Evolutionary conservation across 2,888 invertebrate genomes (phyloP), one percentile per base, ranked within the genome.

Genomic region (Stenodema calcarata): DNA sequence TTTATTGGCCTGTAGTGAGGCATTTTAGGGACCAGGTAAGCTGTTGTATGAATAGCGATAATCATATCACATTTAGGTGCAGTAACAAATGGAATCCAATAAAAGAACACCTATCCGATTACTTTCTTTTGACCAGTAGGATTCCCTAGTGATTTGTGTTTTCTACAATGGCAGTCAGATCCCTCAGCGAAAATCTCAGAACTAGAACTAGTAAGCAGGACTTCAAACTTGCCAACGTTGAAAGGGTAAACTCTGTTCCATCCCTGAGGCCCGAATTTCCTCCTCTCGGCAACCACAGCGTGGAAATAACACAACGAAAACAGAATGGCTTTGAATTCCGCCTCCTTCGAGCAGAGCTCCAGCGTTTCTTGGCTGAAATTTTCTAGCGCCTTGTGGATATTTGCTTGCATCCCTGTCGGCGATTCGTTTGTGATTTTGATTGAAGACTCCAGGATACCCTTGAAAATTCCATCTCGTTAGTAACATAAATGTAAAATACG

Each of bases 351-450:
- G 90, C 97, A 98, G 95, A 97, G 97, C 91, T 98, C 98, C 54
- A 98, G 92, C 0, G 97, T 98, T 92, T 98, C 98, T 92, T 98
- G 98, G 88, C 95, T 96, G 91, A 98, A 99, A 92, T 98, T 98
- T 90, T 97, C 96, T 80, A 99, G 91, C 0, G 98, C 97, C 92
- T 98, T 98, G 92, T 98, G 98, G 16, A 99, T 93, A 91, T 99
- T 99, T 9, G 98, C 98, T 93, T 94, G 91, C 97, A 99, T 98
- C 80, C 98, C 98, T 0, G 98, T 97, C 0, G 99, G 99, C 0
- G 99, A 98, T 91, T 99, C 98, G 90, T 98, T 99, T 3, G 98
- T 98, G 87, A 99, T 98, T 93, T 99, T 99, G 89, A 99, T 98
- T 16, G 98, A 97, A 0, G 97, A 96, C 91, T 99, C 98, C 80